Percentiles rank a stretch among this genome's conserved stretches.
Evolutionary conservation across 1,140 invertebrate genomes (phyloP).

Genomic region (Grapholita molesta): DNA sequence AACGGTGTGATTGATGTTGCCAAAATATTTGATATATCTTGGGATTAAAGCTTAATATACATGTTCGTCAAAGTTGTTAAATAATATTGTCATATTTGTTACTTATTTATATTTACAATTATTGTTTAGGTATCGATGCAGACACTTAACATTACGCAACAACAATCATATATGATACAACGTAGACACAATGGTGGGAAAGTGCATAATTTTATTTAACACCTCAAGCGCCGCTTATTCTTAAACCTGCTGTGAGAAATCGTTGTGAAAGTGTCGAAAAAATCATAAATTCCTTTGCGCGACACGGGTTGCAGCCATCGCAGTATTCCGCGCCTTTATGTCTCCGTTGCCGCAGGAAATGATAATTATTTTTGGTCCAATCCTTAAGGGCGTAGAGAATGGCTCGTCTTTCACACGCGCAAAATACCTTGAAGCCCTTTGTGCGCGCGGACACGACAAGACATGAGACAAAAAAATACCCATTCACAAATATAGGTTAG

Average conservation of each 20-base stretch:
- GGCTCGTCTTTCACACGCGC: constrained; percentile 68
- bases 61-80: not conserved
- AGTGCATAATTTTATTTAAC: constrained; percentile 10
- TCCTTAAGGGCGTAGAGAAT: constrained; percentile 59
- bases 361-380: constrained; percentile 71
- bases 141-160: no score
- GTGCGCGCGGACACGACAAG: constrained; percentile 47
- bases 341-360: constrained; percentile 64
- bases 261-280: constrained; percentile 40
- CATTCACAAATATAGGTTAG: constrained; percentile 76
- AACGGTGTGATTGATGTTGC: constrained; percentile 5
- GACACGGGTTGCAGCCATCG: constrained; percentile 45
- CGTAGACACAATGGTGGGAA: not conserved
- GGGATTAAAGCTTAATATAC: not conserved
- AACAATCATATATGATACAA: constrained; percentile 6
- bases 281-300: constrained; percentile 35
- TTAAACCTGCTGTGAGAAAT: constrained; percentile 31
- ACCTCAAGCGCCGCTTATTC: constrained; percentile 35
- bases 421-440: constrained; percentile 70
- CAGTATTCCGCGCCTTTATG: constrained; percentile 36
- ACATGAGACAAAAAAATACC: constrained; percentile 59
- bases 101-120: no score
- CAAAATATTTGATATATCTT: not conserved
- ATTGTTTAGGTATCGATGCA: no score
- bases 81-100: no score